Evolutionary conservation across 2,113 vertebrate genomes (phyloP).

Genomic region (Erythrocebus patas): DNA sequence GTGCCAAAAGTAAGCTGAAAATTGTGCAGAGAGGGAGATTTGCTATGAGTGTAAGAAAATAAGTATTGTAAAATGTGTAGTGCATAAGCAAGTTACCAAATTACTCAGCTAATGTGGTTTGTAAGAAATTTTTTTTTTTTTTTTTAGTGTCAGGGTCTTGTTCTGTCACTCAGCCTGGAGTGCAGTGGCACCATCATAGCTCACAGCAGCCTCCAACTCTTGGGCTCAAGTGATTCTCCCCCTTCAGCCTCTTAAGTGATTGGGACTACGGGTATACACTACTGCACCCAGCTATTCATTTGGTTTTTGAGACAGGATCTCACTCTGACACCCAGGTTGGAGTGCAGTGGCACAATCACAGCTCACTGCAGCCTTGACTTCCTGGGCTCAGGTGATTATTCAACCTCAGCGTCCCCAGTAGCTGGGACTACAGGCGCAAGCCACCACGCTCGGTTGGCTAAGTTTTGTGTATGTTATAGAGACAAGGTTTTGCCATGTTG

Average conservation of each 20-base stretch:
- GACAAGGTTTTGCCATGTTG: background rate
- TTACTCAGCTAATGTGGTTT: background rate
- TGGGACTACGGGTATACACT: background rate
- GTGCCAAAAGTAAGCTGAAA: slow-evolving; percentile 19
- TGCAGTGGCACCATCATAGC: background rate
- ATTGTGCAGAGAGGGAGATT: background rate
- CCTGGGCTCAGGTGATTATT: background rate
- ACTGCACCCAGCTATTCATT: background rate
- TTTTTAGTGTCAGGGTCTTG: background rate
- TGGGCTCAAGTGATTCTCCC: background rate
- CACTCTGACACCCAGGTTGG: background rate
- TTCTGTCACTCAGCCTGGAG: background rate
- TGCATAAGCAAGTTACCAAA: background rate
- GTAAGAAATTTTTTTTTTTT: background rate
- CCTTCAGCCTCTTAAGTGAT: background rate
- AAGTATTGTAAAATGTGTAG: background rate
- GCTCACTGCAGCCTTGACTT: background rate
- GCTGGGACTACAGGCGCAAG: background rate
- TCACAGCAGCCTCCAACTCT: background rate
- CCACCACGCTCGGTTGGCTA: background rate
- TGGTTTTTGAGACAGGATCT: background rate
- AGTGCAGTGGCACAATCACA: background rate
- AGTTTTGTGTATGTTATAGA: background rate
- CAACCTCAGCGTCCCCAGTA: background rate
- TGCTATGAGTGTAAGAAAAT: background rate